Conservation (phyloP, 1,140 invertebrate genomes). For the Drosophila lacteicornis region DNA sequence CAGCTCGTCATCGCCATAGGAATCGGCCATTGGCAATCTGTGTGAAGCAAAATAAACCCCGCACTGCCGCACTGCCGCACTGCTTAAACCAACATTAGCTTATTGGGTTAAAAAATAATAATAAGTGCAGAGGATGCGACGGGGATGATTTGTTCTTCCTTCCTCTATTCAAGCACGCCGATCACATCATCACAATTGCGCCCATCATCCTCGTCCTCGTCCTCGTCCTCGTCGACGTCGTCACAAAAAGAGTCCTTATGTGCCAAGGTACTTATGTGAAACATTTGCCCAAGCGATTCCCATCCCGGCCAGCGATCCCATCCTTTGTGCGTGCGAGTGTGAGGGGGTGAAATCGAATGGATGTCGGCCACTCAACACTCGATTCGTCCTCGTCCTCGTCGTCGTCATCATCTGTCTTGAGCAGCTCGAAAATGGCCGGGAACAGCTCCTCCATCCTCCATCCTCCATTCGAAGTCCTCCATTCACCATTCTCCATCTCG, state of each 20-base stretch:
- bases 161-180: conserved; percentile 33
- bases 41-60: conserved; percentile 1
- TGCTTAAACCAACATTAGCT: conserved; percentile 60
- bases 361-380: conserved; percentile 12
- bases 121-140: conserved; percentile 4
- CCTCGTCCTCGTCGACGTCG: background rate
- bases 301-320: conserved; percentile 12
- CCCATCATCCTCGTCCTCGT: background rate
- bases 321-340: background rate
- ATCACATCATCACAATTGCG: conserved; percentile 43
- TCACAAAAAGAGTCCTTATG: conserved; percentile 27
- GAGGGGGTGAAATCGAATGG: conserved; percentile 31
- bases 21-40: conserved; percentile 33
- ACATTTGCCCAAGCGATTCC: conserved; percentile 39
- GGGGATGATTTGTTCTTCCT: conserved; percentile 45
- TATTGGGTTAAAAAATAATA: conserved; percentile 54
- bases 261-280: conserved; percentile 38
- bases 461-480: background rate
- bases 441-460: conserved; percentile 5
- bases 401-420: conserved; percentile 28
- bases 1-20: conserved; percentile 2
- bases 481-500: background rate
- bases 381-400: background rate
- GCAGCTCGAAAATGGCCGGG: conserved; percentile 27
- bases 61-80: conserved; percentile 7